These are phyloP conservation scores for Reticulitermes lucifugus DNA, from an alignment of 2,888 invertebrate genomes.

Conservation along the genomic window DNA sequence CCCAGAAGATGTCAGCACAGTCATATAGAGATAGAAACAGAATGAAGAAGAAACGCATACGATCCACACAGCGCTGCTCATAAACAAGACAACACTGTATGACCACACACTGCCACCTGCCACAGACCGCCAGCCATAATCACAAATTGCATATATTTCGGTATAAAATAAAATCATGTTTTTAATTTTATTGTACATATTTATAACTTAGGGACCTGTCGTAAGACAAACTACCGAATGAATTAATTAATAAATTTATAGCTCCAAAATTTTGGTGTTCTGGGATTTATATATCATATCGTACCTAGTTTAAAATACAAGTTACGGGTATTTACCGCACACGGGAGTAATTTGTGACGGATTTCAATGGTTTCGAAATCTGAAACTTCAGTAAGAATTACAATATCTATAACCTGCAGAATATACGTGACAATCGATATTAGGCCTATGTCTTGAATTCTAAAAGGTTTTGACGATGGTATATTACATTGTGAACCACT, in stretches of 20 bases:
- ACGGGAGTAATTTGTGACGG: background rate
- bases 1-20: background rate
- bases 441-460: too few species aligned
- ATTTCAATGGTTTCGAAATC: background rate
- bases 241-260: background rate
- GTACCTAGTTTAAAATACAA: background rate
- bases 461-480: too few species aligned
- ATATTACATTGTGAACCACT: too few species aligned
- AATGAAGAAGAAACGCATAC: background rate
- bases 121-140: background rate
- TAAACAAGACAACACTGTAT: slow-evolving; percentile 9
- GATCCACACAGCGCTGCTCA: background rate
- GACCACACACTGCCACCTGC: background rate
- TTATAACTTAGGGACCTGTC: background rate
- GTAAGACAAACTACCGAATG: too few species aligned
- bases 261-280: background rate
- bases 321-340: background rate
- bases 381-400: background rate
- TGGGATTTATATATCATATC: background rate
- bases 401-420: too few species aligned
- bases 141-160: background rate
- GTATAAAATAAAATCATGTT: too few species aligned
- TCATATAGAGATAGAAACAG: background rate
- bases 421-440: too few species aligned
- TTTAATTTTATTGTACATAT: slow-evolving; percentile 14